Evolutionary conservation across 2,888 invertebrate genomes (phyloP).

Genomic region (Matsumyia berberina): DNA sequence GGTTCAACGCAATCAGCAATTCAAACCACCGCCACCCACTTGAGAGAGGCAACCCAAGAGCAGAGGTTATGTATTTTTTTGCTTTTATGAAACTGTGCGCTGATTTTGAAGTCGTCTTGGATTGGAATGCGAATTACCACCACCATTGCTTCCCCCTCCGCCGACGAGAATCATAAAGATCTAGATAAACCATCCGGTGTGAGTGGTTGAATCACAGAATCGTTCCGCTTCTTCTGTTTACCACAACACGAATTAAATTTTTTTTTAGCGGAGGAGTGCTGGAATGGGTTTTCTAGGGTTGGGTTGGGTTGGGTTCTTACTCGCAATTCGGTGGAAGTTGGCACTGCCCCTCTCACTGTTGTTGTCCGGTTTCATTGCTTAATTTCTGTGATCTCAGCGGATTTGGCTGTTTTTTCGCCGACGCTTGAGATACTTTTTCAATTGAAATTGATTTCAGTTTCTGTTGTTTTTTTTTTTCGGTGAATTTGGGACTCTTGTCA

Average conservation of each 20-base stretch:
- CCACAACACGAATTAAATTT: too few species aligned
- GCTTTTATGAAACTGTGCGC: constrained; percentile 10
- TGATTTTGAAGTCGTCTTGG: constrained; percentile 9
- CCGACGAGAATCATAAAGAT: constrained; percentile 47
- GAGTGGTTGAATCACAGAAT: not conserved
- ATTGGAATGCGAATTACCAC: constrained; percentile 45
- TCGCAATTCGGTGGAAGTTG: not conserved
- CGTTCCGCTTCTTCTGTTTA: not conserved
- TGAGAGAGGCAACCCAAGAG: not conserved
- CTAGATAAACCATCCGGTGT: constrained; percentile 48
- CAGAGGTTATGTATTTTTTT: not conserved
- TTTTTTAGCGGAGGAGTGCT: not conserved
- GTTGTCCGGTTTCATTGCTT: not conserved
- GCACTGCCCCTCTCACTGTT: not conserved
- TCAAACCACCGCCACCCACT: constrained; percentile 34
- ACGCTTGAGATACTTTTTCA: constrained; percentile 32
- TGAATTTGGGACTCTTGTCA: constrained; percentile 15
- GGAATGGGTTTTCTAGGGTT: not conserved
- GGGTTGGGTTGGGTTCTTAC: not conserved
- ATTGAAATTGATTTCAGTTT: constrained; percentile 16
- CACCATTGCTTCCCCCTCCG: not conserved
- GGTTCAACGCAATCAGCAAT: constrained; percentile 50
- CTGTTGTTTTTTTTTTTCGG: not conserved
- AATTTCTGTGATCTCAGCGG: constrained; percentile 4
- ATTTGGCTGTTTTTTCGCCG: constrained; percentile 15